phyloP scores from a whole-genome alignment of 2,888 invertebrate species.

The Gymnocheta viridis region DNA sequence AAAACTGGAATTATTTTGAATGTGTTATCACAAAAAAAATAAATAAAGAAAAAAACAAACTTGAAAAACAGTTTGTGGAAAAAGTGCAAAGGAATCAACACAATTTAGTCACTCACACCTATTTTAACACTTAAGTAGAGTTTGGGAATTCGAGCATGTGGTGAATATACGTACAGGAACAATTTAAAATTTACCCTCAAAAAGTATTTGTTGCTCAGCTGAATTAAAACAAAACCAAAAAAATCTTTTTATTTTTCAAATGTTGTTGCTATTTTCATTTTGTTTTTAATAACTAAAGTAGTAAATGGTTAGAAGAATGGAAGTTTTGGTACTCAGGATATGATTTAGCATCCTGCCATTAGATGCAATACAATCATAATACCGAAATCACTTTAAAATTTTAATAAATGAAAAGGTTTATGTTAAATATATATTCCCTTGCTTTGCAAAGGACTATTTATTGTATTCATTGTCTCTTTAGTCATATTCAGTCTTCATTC shows the following conservation, averaged over 20 bases:
- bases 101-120: slow-evolving; percentile 55
- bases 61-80: no score
- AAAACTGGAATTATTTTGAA: slow-evolving; percentile 57
- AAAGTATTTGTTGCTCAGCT: slow-evolving; percentile 47
- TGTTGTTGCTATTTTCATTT: slow-evolving; percentile 31
- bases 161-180: slow-evolving; percentile 69
- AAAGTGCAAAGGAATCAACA: slow-evolving; percentile 39
- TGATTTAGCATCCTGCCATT: neutral
- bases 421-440: slow-evolving; percentile 21
- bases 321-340: neutral
- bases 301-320: slow-evolving; percentile 35
- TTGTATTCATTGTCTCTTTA: slow-evolving; percentile 1
- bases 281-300: slow-evolving; percentile 62
- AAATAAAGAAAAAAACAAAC: neutral
- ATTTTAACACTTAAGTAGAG: slow-evolving; percentile 79
- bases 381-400: slow-evolving; percentile 36
- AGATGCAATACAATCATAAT: slow-evolving; percentile 30
- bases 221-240: slow-evolving; percentile 41
- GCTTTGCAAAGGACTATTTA: neutral
- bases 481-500: neutral
- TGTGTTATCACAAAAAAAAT: slow-evolving; percentile 53
- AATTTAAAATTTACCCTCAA: slow-evolving; percentile 77
- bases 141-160: slow-evolving; percentile 82
- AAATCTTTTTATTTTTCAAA: slow-evolving; percentile 19
- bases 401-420: slow-evolving; percentile 2